Percentiles rank a stretch among this genome's conserved stretches.
phyloP scores from a whole-genome alignment of 2,113 vertebrate genomes.

The Toxostoma redivivum region DNA sequence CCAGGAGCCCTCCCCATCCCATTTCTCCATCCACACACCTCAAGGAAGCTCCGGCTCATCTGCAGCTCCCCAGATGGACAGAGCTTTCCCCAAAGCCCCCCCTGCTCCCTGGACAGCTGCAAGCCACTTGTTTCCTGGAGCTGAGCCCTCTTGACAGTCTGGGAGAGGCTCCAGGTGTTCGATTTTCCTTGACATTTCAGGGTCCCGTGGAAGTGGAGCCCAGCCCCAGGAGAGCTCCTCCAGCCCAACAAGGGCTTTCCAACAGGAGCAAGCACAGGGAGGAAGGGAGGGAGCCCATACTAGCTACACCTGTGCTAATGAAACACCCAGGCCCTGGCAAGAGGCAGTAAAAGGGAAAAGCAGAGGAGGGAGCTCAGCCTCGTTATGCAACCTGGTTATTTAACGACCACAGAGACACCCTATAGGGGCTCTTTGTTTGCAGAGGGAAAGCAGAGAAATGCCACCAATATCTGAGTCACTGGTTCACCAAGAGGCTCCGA shows the following conservation, averaged over 20 bases:
- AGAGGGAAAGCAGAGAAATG: conserved; percentile 22
- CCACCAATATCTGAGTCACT: conserved; percentile 36
- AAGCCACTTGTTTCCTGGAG: background rate
- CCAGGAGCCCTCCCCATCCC: background rate
- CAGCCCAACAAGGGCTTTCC: background rate
- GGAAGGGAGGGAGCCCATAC: background rate
- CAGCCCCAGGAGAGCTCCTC: background rate
- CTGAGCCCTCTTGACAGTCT: background rate
- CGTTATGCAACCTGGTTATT: conserved; percentile 54
- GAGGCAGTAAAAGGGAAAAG: background rate
- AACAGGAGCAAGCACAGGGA: background rate
- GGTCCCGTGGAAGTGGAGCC: background rate
- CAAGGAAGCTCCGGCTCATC: accelerated
- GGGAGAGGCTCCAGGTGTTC: background rate
- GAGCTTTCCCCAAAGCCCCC: background rate
- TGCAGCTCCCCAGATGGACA: background rate
- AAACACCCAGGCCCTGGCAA: background rate
- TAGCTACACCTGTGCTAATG: background rate
- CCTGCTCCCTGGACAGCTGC: background rate
- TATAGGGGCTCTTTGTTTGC: conserved; percentile 52
- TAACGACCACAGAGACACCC: conserved; percentile 51
- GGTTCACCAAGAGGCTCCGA: conserved; percentile 20
- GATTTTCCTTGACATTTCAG: background rate
- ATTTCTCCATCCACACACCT: background rate
- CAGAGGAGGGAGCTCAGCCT: background rate